Evolutionary conservation across 2,888 invertebrate species (phyloP).

Genomic region (Leptura quadrifasciata): DNA sequence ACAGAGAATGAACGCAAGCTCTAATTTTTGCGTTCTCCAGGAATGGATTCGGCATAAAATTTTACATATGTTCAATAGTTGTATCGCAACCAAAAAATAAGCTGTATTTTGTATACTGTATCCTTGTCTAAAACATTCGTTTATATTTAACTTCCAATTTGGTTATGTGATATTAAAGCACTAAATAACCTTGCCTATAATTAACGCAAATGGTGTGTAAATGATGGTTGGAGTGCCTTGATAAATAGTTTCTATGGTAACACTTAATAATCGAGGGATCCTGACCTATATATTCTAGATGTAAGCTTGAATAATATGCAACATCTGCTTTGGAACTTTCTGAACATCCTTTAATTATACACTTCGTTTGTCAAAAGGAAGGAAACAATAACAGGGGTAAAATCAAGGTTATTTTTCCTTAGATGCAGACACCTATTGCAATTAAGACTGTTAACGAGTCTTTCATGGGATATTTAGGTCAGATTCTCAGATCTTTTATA

Average conservation of each 20-base stretch:
- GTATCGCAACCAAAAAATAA: no score
- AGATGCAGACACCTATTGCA: slow-evolving; percentile 26
- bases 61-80: no score
- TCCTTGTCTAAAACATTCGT: background rate
- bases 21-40: no score
- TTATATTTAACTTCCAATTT: background rate
- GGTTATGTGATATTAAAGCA: background rate
- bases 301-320: slow-evolving; percentile 22
- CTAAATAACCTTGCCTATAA: slow-evolving; percentile 8
- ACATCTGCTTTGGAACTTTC: slow-evolving; percentile 10
- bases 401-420: slow-evolving; percentile 16
- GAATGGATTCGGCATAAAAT: no score
- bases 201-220: slow-evolving; percentile 6
- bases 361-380: slow-evolving; percentile 26
- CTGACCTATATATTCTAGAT: slow-evolving; percentile 19
- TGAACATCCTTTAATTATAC: slow-evolving; percentile 25
- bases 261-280: slow-evolving; percentile 10
- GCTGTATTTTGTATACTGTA: no score
- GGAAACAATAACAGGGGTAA: slow-evolving; percentile 13
- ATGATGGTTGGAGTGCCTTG: background rate
- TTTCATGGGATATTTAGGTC: slow-evolving; percentile 30
- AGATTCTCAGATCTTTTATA: background rate
- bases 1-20: no score
- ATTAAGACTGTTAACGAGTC: slow-evolving; percentile 24
- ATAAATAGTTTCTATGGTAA: slow-evolving; percentile 2